Evolutionary conservation across 2,113 vertebrate genomes (phyloP), one percentile per base, ranked within the genome.

Genomic region (Otus sunia): DNA sequence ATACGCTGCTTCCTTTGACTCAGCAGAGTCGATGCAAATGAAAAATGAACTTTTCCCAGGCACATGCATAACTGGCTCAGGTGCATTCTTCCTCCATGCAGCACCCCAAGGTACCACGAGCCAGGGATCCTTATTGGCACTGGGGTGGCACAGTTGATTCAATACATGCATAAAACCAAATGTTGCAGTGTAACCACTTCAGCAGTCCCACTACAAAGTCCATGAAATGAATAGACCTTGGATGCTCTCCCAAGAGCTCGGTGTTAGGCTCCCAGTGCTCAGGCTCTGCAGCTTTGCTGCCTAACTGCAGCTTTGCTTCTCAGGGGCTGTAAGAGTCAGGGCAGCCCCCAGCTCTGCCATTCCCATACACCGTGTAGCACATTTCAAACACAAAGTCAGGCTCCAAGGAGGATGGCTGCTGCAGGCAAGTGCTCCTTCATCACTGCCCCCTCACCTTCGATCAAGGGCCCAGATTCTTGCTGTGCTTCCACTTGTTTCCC

Each of bases 41-140:
- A 53, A 53, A 91, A 86, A 86, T 9, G 0, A 76, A 52, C 12
- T 76, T 86, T 74, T 62, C 41, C 34, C 26, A 56, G 45, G 9
- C 1, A 1, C 0, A 0, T 0, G 4, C 0, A 1, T 34, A 37
- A 52, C 20, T 18, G 45, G 39, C 26, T 32, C 13, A 49, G n/a
- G 18, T 34, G 26, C 49, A 43, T 12, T 13, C 39, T 56, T 86
- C 50, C 58, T 68, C 23, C 21, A 4, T 7, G 36, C 19, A 85
- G 39, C 60, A 59, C 37, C 37, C 26, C 1, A 10, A 50, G 25
- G 30, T 34, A 27, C 39, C 72, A 66, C 1, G 3, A 76, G 63
- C 66, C 79, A 80, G 19, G 63, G n/a, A 47, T 71, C 45, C n/a
- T 32, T 58, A 29, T 39, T 47, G 76, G 18, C 1, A 0, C 22